Conservation (phyloP, 2,797 vertebrate genomes). For the Hyperoplus immaculatus region DNA sequence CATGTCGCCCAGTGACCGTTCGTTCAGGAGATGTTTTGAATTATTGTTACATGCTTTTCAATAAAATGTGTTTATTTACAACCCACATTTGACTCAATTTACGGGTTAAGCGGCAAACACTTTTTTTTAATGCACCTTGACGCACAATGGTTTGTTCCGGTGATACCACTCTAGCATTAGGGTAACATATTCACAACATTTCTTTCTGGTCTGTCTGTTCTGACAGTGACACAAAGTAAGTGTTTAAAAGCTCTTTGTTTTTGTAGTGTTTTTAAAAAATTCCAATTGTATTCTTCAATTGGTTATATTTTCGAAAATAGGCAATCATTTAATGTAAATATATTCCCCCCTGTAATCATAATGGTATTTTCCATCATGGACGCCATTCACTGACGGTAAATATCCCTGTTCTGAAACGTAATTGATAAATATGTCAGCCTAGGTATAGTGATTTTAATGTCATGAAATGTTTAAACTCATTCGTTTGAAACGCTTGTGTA, state of each 20-base stretch:
- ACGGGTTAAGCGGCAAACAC: accelerated
- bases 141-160: slow-evolving; percentile 62
- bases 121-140: neutral
- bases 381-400: slow-evolving; percentile 81
- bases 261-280: accelerated
- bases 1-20: accelerated
- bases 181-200: accelerated
- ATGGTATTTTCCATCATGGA: slow-evolving; percentile 84
- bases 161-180: slow-evolving; percentile 56
- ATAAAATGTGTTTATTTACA: neutral
- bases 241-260: accelerated
- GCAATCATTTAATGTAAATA: neutral
- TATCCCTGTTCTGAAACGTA: slow-evolving; percentile 58
- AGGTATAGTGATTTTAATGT: accelerated
- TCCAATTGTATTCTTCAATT: accelerated
- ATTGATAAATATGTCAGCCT: neutral
- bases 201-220: neutral
- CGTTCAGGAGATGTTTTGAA: accelerated
- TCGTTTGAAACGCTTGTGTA: accelerated
- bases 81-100: accelerated
- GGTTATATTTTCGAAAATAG: neutral
- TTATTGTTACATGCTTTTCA: accelerated
- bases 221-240: accelerated
- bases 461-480: accelerated
- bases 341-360: neutral